Evolutionary conservation across 2,888 invertebrate species (phyloP).

Genomic region (Troilus luridus): DNA sequence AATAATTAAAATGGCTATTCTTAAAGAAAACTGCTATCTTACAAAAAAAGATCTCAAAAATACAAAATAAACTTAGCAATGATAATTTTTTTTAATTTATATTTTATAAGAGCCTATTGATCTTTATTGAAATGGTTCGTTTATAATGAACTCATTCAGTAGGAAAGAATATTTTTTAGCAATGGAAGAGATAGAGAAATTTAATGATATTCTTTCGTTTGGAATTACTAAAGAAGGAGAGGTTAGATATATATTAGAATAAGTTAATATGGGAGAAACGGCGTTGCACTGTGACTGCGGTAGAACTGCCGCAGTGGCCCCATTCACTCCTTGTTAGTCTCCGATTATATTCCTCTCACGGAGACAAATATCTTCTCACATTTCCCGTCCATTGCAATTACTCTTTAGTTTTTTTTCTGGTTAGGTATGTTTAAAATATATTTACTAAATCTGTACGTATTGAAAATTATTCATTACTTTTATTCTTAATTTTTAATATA

Average conservation of each 20-base stretch:
- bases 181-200: not conserved
- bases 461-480: too few relatives aligned
- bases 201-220: not conserved
- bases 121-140: not conserved
- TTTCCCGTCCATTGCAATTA: not conserved
- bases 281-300: not conserved
- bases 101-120: too few relatives aligned
- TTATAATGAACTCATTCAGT: not conserved
- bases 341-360: not conserved
- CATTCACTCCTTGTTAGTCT: slow-evolving; percentile 4
- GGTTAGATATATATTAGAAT: not conserved
- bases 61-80: too few relatives aligned
- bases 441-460: not conserved
- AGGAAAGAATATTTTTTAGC: not conserved
- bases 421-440: not conserved
- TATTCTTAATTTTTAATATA: too few relatives aligned
- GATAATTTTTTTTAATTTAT: too few relatives aligned
- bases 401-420: not conserved
- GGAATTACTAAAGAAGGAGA: not conserved
- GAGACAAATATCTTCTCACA: not conserved
- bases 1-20: not conserved
- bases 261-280: not conserved
- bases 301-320: slow-evolving; percentile 9
- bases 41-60: not conserved
- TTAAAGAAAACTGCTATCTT: not conserved